Conservation (phyloP, 2,113 vertebrate genomes). For the Cathartes aura region DNA sequence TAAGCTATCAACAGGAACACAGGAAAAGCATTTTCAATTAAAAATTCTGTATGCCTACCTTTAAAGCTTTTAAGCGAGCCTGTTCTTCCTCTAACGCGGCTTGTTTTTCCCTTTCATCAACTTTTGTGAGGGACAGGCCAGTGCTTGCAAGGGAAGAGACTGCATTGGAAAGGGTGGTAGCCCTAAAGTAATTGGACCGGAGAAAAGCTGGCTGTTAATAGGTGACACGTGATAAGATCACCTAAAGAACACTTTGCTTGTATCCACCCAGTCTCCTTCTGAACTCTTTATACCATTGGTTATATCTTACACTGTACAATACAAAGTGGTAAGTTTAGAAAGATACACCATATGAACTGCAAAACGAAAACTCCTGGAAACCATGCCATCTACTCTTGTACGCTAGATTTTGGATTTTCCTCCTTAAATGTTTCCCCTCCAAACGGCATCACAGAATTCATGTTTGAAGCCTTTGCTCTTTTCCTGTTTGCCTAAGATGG, state of each 20-base stretch:
- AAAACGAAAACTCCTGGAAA: neutral
- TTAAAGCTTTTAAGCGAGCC: constrained; percentile 95
- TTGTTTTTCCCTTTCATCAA: constrained; percentile 98
- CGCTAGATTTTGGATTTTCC: neutral
- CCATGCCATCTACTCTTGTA: neutral
- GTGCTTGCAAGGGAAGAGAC: constrained; percentile 97
- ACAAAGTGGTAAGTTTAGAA: neutral
- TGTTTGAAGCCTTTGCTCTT: neutral
- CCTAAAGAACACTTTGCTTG: neutral
- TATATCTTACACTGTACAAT: neutral
- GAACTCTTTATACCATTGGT: neutral
- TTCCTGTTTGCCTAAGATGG: neutral
- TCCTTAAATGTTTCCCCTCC: neutral
- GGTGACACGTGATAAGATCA: neutral
- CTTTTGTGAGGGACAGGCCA: constrained; percentile 96
- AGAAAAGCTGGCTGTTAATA: constrained; percentile 37
- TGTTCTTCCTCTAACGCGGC: constrained; percentile 98
- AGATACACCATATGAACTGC: neutral
- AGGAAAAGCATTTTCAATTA: neutral
- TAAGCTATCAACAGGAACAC: neutral
- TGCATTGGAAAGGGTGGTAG: constrained; percentile 96
- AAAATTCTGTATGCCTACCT: constrained; percentile 76
- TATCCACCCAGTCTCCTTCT: neutral
- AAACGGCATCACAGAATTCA: neutral
- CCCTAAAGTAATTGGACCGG: constrained; percentile 78